Percentiles rank a stretch among this genome's conserved stretches.
Conservation (phyloP, 2,113 vertebrate species). For the Todiramphus saurophagus region DNA sequence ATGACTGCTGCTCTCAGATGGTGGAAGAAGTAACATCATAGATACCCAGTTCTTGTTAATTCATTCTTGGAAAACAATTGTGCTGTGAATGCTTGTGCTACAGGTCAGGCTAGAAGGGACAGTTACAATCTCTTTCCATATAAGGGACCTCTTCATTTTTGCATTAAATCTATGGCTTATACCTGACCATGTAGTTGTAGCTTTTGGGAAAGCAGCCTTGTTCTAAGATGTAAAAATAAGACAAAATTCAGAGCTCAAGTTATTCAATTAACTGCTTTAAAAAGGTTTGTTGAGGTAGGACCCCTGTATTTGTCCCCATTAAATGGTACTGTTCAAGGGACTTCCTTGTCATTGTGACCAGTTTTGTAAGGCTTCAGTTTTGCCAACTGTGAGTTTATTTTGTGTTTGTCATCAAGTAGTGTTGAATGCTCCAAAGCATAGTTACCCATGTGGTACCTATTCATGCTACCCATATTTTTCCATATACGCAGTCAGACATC, state of each 20-base stretch:
- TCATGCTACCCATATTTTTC: no score
- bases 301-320: no score
- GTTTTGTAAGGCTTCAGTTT: no score
- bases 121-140: neutral
- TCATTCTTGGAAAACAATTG: neutral
- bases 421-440: no score
- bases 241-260: neutral
- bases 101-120: neutral
- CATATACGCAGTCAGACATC: no score
- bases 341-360: no score
- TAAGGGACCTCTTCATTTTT: neutral
- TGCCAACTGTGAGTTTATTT: no score
- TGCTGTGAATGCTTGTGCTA: neutral
- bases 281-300: neutral
- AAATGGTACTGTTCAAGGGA: no score
- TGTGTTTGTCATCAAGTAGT: no score
- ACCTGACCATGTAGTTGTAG: rapidly evolving
- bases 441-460: no score
- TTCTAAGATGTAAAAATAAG: neutral
- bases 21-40: neutral
- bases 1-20: neutral
- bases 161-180: neutral
- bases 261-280: neutral
- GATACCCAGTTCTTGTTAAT: neutral
- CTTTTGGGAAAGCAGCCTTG: neutral